Evolutionary conservation across 1,140 invertebrate species (phyloP), one percentile per base, ranked within the genome.

Genomic region (Halesus radiatus): DNA sequence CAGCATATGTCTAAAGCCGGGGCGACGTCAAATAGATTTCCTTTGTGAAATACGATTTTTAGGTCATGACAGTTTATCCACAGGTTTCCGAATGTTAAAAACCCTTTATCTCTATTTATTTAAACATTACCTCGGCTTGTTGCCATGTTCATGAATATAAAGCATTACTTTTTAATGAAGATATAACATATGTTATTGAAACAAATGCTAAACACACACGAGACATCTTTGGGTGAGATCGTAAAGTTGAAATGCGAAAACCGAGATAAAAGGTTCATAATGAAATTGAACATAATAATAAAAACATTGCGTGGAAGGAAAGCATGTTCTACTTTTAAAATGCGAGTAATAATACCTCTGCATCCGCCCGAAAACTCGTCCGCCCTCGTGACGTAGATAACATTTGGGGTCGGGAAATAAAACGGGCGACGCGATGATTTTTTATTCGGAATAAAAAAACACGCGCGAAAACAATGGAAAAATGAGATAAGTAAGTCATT

Each of bases 401-500:
- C 76, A 60, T 58, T 72, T 20, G 10, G 60, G 76, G 76, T 66
- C 62, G 37, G 76, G 50, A 70, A 78, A 78, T 58, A 78, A 60
- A 60, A 70, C 37, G 37, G 37, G 37, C 37, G 37, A 45, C 37
- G 37, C 50, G 64, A 20, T 16, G 50, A 58, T 70, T 78, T 78
- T 78, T 78, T 78, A 70, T 66, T 77, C 62, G 29, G 37, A 32
- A 58, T 50, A 22, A 60, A 77, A 76, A 77, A 77, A 77, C 64
- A 72, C 66, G 64, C 29, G 22, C 66, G 76, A 70, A 78, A 78
- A 78, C 76, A 78, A 78, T 78, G 76, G 66, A 72, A 78, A 78
- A 78, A 78, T 72, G 76, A 78, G 76, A 78, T 78, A 78, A 78
- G 76, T 78, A 78, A 78, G 76, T 78, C 76, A 78, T 78, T 70